A percentile compares a stretch with the other conserved stretches of the same genome.
Evolutionary conservation across 2,888 invertebrate species (phyloP).

Genomic region (Microdon myrmicae): DNA sequence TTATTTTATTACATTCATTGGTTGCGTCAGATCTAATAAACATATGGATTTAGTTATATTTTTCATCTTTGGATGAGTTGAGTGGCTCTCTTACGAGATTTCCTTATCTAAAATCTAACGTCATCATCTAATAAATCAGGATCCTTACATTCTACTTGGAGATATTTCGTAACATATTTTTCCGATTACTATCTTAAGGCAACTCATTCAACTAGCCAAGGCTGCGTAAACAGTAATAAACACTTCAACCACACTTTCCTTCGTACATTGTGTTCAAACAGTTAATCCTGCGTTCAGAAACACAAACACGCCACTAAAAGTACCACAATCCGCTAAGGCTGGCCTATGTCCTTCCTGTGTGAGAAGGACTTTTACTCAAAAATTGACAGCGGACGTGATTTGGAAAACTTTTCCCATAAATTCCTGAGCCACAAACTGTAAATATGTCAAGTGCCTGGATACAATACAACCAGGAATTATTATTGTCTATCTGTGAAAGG

Average conservation of each 20-base stretch:
- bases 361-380: slow-evolving; percentile 33
- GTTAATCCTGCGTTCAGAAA: slow-evolving; percentile 29
- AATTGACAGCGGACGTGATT: slow-evolving; percentile 46
- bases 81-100: too few relatives aligned
- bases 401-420: slow-evolving; percentile 41
- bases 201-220: too few relatives aligned
- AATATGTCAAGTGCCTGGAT: slow-evolving; percentile 34
- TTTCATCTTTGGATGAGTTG: too few relatives aligned
- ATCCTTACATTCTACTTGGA: too few relatives aligned
- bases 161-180: too few relatives aligned
- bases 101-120: too few relatives aligned
- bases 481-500: slow-evolving; percentile 30
- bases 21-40: too few relatives aligned
- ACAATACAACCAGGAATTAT: slow-evolving; percentile 33
- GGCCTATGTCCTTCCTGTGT: neutral
- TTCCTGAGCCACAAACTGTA: slow-evolving; percentile 26
- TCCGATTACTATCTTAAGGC: too few relatives aligned
- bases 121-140: too few relatives aligned
- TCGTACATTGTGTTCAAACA: slow-evolving; percentile 12
- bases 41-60: too few relatives aligned
- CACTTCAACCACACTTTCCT: neutral
- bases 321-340: neutral
- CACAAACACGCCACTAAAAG: slow-evolving; percentile 27
- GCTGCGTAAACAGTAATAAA: too few relatives aligned
- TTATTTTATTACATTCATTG: too few relatives aligned